phyloP scores from a whole-genome alignment of 2,797 vertebrate genomes.

The Rhynchonycteris naso region DNA sequence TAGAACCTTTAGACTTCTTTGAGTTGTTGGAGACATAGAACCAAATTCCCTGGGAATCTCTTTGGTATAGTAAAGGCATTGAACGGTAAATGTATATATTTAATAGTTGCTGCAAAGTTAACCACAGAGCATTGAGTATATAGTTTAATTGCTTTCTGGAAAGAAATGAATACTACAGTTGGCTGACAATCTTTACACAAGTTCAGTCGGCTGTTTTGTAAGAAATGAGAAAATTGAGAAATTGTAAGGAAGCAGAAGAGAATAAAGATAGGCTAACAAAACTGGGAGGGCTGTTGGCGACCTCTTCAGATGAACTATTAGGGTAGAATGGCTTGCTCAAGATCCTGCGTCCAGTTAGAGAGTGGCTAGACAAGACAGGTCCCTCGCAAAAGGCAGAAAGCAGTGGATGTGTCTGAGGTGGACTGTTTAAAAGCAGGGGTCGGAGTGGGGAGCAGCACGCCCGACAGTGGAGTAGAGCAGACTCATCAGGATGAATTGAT shows the following conservation, averaged over 20 bases:
- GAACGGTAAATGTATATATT: not conserved
- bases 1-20: not conserved
- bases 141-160: not conserved
- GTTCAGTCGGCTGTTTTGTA: not conserved
- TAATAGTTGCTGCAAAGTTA: conserved; percentile 5
- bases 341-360: not conserved
- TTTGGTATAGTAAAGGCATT: conserved; percentile 1
- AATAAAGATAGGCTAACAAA: not conserved
- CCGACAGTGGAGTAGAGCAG: not conserved
- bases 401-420: not conserved
- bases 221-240: not conserved
- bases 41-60: conserved; percentile 3
- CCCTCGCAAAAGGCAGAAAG: not conserved
- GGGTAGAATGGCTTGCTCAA: not conserved
- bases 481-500: not conserved
- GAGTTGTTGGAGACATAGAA: not conserved
- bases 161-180: not conserved
- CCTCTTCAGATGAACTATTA: not conserved
- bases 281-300: not conserved
- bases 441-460: not conserved
- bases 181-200: not conserved
- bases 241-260: not conserved
- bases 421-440: not conserved
- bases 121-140: not conserved
- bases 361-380: not conserved